Evolutionary conservation across 1,140 invertebrate species (phyloP).

Genomic region (Musca domestica): DNA sequence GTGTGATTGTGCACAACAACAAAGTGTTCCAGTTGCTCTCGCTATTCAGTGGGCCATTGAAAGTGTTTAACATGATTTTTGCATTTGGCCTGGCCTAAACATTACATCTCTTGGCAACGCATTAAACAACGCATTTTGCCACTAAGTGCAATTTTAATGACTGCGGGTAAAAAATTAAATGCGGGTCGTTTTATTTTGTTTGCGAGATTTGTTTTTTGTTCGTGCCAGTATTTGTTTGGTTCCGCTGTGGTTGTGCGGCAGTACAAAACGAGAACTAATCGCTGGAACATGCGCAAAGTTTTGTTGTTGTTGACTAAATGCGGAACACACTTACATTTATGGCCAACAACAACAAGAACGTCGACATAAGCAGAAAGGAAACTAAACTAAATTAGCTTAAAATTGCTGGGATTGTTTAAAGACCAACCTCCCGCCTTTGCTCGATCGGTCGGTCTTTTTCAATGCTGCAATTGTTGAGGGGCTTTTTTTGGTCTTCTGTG

Average conservation of each 20-base stretch:
- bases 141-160: slow-evolving; percentile 18
- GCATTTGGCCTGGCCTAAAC: not conserved
- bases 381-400: slow-evolving; percentile 19
- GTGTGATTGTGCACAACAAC: no score
- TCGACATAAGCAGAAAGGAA: no score
- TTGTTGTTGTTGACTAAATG: not conserved
- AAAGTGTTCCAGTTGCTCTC: no score
- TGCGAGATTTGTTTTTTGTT: not conserved
- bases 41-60: not conserved
- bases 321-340: no score
- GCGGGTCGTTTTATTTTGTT: slow-evolving; percentile 6
- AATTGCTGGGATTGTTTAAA: slow-evolving; percentile 5
- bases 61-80: slow-evolving; percentile 22
- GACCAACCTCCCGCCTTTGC: no score
- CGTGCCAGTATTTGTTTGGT: no score
- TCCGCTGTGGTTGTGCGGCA: no score
- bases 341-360: no score
- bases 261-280: slow-evolving; percentile 17
- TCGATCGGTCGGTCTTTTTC: not conserved
- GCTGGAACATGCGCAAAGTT: slow-evolving; percentile 1
- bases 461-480: not conserved
- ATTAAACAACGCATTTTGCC: slow-evolving; percentile 8
- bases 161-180: slow-evolving; percentile 14
- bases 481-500: not conserved
- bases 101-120: not conserved